phyloP scores from a whole-genome alignment of 2,797 vertebrate species.

The Syndactyla subalaris region DNA sequence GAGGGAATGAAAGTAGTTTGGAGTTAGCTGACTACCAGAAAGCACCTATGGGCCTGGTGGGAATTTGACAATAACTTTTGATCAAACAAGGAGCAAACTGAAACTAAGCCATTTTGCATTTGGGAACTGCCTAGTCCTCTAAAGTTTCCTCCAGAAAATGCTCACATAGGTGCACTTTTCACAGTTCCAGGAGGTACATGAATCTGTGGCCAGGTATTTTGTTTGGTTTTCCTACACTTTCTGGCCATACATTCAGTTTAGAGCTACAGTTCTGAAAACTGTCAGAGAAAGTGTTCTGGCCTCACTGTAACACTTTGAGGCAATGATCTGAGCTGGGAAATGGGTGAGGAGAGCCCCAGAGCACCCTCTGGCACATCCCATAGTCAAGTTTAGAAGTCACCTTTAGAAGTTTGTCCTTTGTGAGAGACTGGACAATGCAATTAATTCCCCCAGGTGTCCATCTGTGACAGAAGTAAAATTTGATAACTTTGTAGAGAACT shows the following conservation, averaged over 20 bases:
- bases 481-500: background rate
- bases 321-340: background rate
- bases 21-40: background rate
- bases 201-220: background rate
- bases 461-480: background rate
- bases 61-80: background rate
- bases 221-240: background rate
- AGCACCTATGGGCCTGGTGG: background rate
- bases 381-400: background rate
- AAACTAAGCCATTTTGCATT: background rate
- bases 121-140: background rate
- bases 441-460: background rate
- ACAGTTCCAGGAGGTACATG: background rate
- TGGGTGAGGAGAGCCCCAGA: background rate
- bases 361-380: accelerated
- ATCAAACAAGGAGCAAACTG: background rate
- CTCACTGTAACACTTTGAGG: background rate
- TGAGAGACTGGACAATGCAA: background rate
- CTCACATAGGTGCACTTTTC: background rate
- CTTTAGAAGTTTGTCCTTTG: background rate
- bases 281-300: background rate
- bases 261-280: background rate
- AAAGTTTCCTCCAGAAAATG: background rate
- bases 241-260: background rate
- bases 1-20: background rate